phyloP scores from a whole-genome alignment of 2,888 invertebrate species.

The Mythimna loreyi region DNA sequence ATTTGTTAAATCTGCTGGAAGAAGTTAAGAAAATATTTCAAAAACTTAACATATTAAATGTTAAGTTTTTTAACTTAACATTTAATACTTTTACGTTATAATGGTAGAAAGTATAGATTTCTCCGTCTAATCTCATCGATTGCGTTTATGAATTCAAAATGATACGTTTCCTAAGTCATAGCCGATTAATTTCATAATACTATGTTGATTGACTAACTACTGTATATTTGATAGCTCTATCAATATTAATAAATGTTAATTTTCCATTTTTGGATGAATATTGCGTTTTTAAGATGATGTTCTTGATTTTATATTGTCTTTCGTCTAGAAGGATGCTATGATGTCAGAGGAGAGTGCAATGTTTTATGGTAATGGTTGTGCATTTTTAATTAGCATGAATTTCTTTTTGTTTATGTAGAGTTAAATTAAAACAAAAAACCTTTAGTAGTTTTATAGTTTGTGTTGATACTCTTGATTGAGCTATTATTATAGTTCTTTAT shows the following conservation, averaged over 20 bases:
- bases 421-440: no score
- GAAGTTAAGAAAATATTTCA: slow-evolving; percentile 6
- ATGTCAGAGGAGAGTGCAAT: slow-evolving; percentile 19
- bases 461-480: no score
- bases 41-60: no score
- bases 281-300: slow-evolving; percentile 25
- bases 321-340: slow-evolving; percentile 7
- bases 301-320: slow-evolving; percentile 5
- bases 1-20: no score
- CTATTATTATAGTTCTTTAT: no score
- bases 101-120: slow-evolving; percentile 54
- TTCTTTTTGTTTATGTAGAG: no score
- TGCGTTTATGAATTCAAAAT: slow-evolving; percentile 50
- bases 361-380: not conserved
- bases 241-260: slow-evolving; percentile 49
- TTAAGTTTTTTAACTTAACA: no score
- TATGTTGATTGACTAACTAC: slow-evolving; percentile 26
- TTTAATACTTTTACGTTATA: slow-evolving; percentile 11
- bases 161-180: slow-evolving; percentile 11
- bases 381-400: not conserved
- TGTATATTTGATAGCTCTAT: slow-evolving; percentile 16
- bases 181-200: slow-evolving; percentile 53
- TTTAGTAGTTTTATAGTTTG: no score
- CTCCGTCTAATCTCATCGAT: slow-evolving; percentile 32
- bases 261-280: slow-evolving; percentile 2